A percentile compares a stretch with the other conserved stretches of the same genome.
These are phyloP conservation scores for Rhodeus uyekii DNA, from an alignment of 2,797 vertebrate genomes.

Conservation along the genomic window DNA sequence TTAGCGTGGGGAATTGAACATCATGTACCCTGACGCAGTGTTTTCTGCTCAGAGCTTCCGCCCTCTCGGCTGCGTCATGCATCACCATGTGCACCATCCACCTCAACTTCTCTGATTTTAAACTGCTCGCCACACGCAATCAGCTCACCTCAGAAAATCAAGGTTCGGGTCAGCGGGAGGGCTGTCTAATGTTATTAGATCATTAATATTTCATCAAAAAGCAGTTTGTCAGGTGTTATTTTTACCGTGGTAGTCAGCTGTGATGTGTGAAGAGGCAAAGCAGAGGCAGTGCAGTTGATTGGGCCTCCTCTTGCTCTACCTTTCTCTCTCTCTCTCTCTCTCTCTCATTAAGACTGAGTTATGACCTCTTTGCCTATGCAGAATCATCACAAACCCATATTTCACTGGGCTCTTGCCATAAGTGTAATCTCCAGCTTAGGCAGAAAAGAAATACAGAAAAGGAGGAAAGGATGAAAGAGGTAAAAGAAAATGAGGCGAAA, in stretches of 20 bases:
- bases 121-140: conserved; percentile 22
- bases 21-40: neutral
- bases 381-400: conserved; percentile 69
- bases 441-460: conserved; percentile 43
- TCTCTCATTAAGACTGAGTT: conserved; percentile 77
- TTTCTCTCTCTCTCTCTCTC: conserved; percentile 23
- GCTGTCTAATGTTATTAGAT: conserved; percentile 43
- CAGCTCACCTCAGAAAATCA: conserved; percentile 34
- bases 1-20: neutral
- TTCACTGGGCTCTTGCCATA: conserved; percentile 66
- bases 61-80: neutral
- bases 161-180: conserved; percentile 32
- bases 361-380: conserved; percentile 63
- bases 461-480: conserved; percentile 31
- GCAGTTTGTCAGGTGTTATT: conserved; percentile 40
- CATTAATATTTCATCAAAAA: conserved; percentile 48
- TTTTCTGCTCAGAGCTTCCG: neutral
- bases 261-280: conserved; percentile 35
- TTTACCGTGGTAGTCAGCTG: conserved; percentile 13
- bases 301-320: conserved; percentile 5
- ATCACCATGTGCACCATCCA: neutral
- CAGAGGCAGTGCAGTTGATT: conserved; percentile 32
- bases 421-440: conserved; percentile 74
- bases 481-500: neutral
- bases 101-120: conserved; percentile 20